Percentiles rank a stretch among this genome's conserved stretches.
Evolutionary conservation across 1,140 invertebrate species (phyloP).

Genomic region (Amyelois transitella): DNA sequence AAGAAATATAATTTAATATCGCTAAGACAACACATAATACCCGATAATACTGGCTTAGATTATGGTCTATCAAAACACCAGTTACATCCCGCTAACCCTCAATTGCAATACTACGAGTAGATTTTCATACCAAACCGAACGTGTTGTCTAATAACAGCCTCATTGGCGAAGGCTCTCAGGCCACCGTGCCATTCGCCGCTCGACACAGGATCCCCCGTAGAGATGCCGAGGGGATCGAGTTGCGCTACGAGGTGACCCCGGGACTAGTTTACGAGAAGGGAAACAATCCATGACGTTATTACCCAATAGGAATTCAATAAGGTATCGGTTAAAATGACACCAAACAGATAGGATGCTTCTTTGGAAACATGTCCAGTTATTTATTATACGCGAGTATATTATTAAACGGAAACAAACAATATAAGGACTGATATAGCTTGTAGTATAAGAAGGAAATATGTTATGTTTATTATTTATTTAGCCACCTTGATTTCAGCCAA

Average conservation of each 20-base stretch:
- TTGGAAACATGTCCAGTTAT: background rate
- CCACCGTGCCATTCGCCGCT: slow-evolving; percentile 64
- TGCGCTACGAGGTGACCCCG: slow-evolving; percentile 96
- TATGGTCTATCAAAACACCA: background rate
- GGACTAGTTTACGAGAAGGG: slow-evolving; percentile 77
- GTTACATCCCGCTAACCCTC: slow-evolving; percentile 21
- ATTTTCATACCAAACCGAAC: slow-evolving; percentile 70
- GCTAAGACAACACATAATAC: background rate
- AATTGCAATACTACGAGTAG: slow-evolving; percentile 26
- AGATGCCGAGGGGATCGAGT: slow-evolving; percentile 93
- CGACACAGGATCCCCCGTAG: slow-evolving; percentile 56
- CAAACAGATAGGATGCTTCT: background rate
- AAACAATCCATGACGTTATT: background rate
- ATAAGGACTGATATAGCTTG: too few relatives aligned
- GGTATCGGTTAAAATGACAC: background rate
- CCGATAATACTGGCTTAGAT: background rate
- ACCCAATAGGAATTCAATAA: background rate
- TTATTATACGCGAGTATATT: background rate
- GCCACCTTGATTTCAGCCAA: slow-evolving; percentile 3
- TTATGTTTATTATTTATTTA: background rate
- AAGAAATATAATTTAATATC: background rate
- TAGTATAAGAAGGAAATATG: background rate
- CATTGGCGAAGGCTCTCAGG: slow-evolving; percentile 64
- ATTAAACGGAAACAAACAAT: too few relatives aligned
- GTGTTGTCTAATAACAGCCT: slow-evolving; percentile 71